A percentile compares a stretch with the other conserved stretches of the same genome.
These are phyloP conservation scores for Petroica traversi DNA, from an alignment of 2,113 vertebrate genomes.

Conservation along the genomic window DNA sequence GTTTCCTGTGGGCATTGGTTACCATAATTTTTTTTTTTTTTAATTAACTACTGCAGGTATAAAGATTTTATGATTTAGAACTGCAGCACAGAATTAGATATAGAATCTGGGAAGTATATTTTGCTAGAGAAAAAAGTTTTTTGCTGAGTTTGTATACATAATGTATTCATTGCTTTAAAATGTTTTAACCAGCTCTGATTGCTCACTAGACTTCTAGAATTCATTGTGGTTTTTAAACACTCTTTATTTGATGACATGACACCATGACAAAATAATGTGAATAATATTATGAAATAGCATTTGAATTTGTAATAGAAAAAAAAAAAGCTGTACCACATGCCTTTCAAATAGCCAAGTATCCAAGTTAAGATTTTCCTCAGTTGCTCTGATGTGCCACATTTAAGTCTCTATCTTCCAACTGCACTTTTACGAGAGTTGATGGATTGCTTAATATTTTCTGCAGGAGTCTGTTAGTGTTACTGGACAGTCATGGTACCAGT, in stretches of 20 bases:
- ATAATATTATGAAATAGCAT: background rate
- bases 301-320: background rate
- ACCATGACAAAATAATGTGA: background rate
- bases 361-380: background rate
- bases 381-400: background rate
- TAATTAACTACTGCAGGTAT: background rate
- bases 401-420: background rate
- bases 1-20: background rate
- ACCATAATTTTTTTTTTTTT: background rate
- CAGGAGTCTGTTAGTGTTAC: background rate
- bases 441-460: background rate
- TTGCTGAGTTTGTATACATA: background rate
- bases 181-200: background rate
- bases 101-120: background rate
- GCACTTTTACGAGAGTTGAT: background rate
- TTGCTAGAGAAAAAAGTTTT: background rate
- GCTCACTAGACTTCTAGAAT: background rate
- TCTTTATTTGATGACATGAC: background rate
- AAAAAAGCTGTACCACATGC: no score
- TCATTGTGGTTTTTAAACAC: background rate
- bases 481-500: accelerated
- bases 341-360: no score
- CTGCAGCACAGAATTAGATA: background rate
- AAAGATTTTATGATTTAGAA: background rate
- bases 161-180: background rate